Evolutionary conservation across 2,888 invertebrate species (phyloP), one percentile per base, ranked within the genome.

Genomic region (Synanthedon vespiformis): DNA sequence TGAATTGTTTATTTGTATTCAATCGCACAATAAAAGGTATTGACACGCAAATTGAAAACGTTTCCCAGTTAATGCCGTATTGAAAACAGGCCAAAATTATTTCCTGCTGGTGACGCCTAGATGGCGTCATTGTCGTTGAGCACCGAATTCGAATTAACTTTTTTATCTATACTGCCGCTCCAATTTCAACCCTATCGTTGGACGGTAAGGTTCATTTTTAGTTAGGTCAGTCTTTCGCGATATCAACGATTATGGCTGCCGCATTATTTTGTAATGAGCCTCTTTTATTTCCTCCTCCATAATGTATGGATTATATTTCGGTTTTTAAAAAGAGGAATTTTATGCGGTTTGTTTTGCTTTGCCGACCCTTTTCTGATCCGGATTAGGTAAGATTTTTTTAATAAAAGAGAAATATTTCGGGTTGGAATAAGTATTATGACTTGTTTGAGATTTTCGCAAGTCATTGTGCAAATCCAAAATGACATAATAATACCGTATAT

Each of bases 81-180:
- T 56, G 59, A 59, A 60, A 61, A 59, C 58, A 57, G 52, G 40
- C 55, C 54, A 57, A 56, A 56, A 60, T 61, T 59, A 59, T 61
- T 56, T 60, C 58, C 54, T 51, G 49, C 51, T 10, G 34, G 34
- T 4, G 44, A 44, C 44, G 44, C 51, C 48, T 57, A 58, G 61
- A 61, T 62, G 56, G 60, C 61, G 57, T 57, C 61, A 61, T 60
- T 61, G 14, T 62, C 55, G 53, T 55, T 60, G 60, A 58, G 60
- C 61, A 58, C 58, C 18, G 55, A 60, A 58, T 60, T 54, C 54
- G 55, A 61, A 61, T 58, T 56, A 58, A 57, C 51, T 54, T 51
- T 52, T 52, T 40, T 34, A 10, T 34, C 8, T 34, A 10, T 6
- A 44, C 2, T 14, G 13, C 44, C 14, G 13, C 44, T 11, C 13